Conservation (phyloP, 2,797 vertebrate genomes). For the Falco columbarius region DNA sequence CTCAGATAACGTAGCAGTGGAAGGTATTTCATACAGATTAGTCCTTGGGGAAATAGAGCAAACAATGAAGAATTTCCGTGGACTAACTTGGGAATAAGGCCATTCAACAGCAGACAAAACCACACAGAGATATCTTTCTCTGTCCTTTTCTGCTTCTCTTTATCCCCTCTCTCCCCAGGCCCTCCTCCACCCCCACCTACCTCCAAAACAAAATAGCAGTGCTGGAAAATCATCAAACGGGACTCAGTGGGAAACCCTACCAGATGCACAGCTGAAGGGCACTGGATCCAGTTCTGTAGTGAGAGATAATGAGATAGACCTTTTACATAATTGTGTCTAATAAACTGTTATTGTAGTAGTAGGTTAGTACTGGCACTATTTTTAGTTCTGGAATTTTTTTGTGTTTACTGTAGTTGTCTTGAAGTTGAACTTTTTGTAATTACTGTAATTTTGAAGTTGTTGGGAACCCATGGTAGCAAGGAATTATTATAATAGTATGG, state of each 20-base stretch:
- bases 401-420: neutral
- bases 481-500: neutral
- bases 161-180: neutral
- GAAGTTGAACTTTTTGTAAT: neutral
- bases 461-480: neutral
- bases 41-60: neutral
- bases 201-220: neutral
- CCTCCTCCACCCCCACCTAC: neutral
- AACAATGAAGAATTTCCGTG: neutral
- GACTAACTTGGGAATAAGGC: neutral
- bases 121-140: neutral
- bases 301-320: neutral
- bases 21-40: neutral
- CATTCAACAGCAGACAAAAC: neutral
- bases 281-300: neutral
- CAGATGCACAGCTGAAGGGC: conserved; percentile 12
- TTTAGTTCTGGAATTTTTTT: neutral
- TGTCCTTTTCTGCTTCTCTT: neutral
- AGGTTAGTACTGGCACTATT: neutral
- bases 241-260: neutral
- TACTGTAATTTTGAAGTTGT: neutral
- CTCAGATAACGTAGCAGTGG: neutral
- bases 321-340: neutral
- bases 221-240: neutral
- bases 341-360: neutral